Evolutionary conservation across 2,888 invertebrate species (phyloP).

Genomic region (Hyppa rectilinea): DNA sequence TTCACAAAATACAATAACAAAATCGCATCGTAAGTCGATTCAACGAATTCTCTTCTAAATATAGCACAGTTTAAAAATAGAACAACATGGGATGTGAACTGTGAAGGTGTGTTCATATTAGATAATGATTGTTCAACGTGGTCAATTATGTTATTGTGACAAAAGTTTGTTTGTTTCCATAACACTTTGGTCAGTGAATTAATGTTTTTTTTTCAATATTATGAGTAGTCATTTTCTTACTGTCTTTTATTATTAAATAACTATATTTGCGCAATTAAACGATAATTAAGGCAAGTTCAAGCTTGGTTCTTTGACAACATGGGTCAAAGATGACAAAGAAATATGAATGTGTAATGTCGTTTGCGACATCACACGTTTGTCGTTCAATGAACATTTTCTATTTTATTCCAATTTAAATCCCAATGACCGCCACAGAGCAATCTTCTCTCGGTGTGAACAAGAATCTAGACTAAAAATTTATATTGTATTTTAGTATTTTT

Average conservation of each 20-base stretch:
- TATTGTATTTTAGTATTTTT: too few species aligned
- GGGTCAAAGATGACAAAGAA: not conserved
- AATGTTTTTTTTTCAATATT: not conserved
- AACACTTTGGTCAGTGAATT: not conserved
- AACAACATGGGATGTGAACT: slow-evolving; percentile 33
- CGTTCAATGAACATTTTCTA: slow-evolving; percentile 7
- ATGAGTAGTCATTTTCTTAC: too few species aligned
- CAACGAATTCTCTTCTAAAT: slow-evolving; percentile 5
- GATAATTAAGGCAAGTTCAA: not conserved
- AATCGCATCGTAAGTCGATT: not conserved
- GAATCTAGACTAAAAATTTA: too few species aligned
- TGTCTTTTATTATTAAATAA: not conserved
- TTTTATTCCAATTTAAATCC: slow-evolving; percentile 18
- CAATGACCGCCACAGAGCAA: slow-evolving; percentile 5
- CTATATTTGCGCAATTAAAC: not conserved
- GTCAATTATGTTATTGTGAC: not conserved
- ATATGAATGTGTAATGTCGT: not conserved
- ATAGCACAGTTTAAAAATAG: slow-evolving; percentile 18
- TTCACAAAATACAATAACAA: too few species aligned
- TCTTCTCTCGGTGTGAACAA: not conserved
- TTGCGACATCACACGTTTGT: slow-evolving; percentile 11
- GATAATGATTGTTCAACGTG: slow-evolving; percentile 21
- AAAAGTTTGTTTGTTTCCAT: slow-evolving; percentile 9
- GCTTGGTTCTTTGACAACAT: not conserved
- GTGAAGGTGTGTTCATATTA: slow-evolving; percentile 24